Evolutionary conservation across 2,797 vertebrate species (phyloP).

Genomic region (Tenualosa thibaudeaui): DNA sequence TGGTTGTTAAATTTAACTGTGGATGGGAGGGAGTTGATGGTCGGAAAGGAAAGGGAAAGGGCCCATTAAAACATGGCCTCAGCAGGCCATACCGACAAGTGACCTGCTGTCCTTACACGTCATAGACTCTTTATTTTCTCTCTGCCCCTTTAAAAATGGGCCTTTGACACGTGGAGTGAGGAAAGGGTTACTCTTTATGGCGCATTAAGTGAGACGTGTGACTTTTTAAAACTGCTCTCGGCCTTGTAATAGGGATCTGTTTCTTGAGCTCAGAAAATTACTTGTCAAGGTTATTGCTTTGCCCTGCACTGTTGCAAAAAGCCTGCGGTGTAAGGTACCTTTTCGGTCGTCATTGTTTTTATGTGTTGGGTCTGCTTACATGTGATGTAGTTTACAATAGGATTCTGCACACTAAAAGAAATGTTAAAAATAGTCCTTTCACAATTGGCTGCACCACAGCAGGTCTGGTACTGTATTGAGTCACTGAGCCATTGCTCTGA

Average conservation of each 20-base stretch:
- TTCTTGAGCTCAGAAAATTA: slow-evolving; percentile 14
- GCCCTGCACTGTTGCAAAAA: neutral
- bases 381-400: neutral
- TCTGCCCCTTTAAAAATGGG: neutral
- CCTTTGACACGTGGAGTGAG: neutral
- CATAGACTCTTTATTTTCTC: slow-evolving; percentile 23
- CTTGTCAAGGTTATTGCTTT: slow-evolving; percentile 23
- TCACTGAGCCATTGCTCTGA: slow-evolving; percentile 41
- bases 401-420: neutral
- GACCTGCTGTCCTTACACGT: slow-evolving; percentile 12
- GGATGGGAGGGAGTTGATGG: slow-evolving; percentile 22
- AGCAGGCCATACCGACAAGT: slow-evolving; percentile 22
- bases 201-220: slow-evolving; percentile 12
- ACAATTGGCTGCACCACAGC: neutral
- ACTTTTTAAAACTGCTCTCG: slow-evolving; percentile 15
- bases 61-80: slow-evolving; percentile 36
- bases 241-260: slow-evolving; percentile 1
- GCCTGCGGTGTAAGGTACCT: neutral
- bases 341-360: slow-evolving; percentile 13
- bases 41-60: slow-evolving; percentile 20
- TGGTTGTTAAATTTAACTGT: slow-evolving; percentile 30
- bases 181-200: slow-evolving; percentile 18
- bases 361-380: neutral
- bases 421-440: neutral
- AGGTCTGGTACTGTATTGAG: slow-evolving; percentile 17